Evolutionary conservation across 1,140 invertebrate species (phyloP).

Genomic region (Vollenhovia emeryi): DNA sequence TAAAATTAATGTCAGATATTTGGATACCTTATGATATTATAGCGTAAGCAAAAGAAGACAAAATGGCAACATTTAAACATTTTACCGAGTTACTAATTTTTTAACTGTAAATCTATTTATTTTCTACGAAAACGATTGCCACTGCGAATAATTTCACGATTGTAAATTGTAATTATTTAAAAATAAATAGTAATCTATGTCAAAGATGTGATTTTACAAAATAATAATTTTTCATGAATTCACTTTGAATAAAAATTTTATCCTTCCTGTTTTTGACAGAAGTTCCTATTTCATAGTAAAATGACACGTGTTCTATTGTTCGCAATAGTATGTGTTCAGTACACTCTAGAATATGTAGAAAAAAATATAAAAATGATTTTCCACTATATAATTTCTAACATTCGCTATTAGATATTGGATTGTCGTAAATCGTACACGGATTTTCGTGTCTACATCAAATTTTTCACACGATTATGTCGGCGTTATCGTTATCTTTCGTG

Average conservation of each 20-base stretch:
- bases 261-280: not conserved
- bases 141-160: not conserved
- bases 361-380: not conserved
- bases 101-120: not conserved
- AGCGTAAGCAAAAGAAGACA: not conserved
- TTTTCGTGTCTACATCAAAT: not conserved
- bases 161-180: not conserved
- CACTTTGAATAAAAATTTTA: not conserved
- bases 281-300: not conserved
- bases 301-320: not conserved
- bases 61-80: not conserved
- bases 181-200: not conserved
- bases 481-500: not conserved
- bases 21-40: not conserved
- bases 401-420: not conserved
- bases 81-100: not conserved
- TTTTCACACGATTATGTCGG: not conserved
- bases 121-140: not conserved
- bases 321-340: not conserved
- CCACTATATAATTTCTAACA: not conserved
- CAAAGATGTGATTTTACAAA: not conserved
- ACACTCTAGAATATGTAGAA: not conserved
- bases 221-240: not conserved
- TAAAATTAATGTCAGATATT: conserved; percentile 5
- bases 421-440: not conserved